Base-by-base conservation (phyloP, 2,113 vertebrate species). In the Vulpes vulpes region DNA sequence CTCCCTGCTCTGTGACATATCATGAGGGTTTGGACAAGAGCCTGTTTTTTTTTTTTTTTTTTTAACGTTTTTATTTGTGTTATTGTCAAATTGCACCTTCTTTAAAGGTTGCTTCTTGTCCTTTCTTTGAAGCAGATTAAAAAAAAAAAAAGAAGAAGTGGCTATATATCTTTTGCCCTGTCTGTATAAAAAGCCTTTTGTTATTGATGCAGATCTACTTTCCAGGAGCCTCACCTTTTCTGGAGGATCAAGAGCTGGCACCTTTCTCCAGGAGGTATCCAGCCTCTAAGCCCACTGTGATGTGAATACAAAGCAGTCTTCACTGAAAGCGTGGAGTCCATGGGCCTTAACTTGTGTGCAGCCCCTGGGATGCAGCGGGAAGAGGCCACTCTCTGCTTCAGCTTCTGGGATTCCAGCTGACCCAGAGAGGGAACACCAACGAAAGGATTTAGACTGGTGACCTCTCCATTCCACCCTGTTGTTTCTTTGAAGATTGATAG, bases 11-110 rank as follows among this genome's bases (percentile, higher is more conserved):
- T 38, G 71, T 87, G 92, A 71, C 69, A 81, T n/a, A 95, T 89
- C 91, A 79, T 2, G 89, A 97, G 96, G 93, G 59, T 97, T 98
- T 95, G 98, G 98, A 98, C 97, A 96, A 95, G 74, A 98, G 96
- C 96, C 98, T 97, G 87, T 80, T 4, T 96, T 98, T 96, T 93
- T 98, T 35, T 35, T 35, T 35, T 92, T 98, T 97, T 91, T 32
- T 93, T 95, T 97, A 98, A 98, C 97, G 97, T 92, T 98, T 98
- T 95, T 98, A 96, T 98, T 98, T 96, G 96, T 98, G 91, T 97
- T 98, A 43, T 96, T 98, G 98, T 98, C 98, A 98, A 96, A 97
- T 96, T 55, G 5, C 60, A 73, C 98, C 98, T 95, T 98, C 91
- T 92, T 74, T 93, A 91, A 97, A 97, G 98, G 91, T 79, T 91